A percentile compares a stretch with the other conserved stretches of the same genome.
These are phyloP conservation scores for Phacellophora camtschatica DNA, from an alignment of 30 jellyfish, hydroid and myxozoan species.

Conservation along the genomic window DNA sequence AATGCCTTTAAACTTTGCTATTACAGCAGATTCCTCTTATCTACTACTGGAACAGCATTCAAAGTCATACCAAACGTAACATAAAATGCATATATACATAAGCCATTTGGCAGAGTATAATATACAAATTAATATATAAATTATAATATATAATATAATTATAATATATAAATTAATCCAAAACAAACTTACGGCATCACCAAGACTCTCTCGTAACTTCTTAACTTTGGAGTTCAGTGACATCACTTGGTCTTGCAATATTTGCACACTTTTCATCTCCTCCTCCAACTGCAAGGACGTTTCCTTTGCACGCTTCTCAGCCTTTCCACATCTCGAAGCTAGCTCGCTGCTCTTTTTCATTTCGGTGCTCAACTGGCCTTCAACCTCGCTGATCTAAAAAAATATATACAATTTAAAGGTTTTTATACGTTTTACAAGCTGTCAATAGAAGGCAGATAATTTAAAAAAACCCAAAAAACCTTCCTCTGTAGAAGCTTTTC, in stretches of 20 bases:
- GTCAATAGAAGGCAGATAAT: no score
- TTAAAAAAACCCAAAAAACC: no score
- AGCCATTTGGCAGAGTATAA: no score
- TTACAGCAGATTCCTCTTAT: no score
- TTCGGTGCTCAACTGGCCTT: conserved; percentile 68
- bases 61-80: not conserved
- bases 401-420: no score
- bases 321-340: conserved; percentile 42
- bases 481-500: no score
- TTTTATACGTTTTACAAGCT: no score
- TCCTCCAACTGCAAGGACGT: conserved; percentile 58
- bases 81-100: not conserved
- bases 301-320: conserved; percentile 72
- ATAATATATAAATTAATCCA: not conserved
- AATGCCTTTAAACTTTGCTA: no score
- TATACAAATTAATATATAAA: no score
- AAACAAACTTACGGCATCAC: conserved; percentile 60
- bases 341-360: conserved; percentile 65
- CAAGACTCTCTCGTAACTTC: conserved; percentile 63
- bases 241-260: conserved; percentile 65
- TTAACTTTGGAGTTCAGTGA: conserved; percentile 62
- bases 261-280: conserved; percentile 49
- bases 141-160: no score
- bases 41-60: no score
- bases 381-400: conserved; percentile 36